A percentile compares a stretch with the other conserved stretches of the same genome.
phyloP scores from a whole-genome alignment of 2,797 vertebrate genomes.

The Poeciliopsis infans region DNA sequence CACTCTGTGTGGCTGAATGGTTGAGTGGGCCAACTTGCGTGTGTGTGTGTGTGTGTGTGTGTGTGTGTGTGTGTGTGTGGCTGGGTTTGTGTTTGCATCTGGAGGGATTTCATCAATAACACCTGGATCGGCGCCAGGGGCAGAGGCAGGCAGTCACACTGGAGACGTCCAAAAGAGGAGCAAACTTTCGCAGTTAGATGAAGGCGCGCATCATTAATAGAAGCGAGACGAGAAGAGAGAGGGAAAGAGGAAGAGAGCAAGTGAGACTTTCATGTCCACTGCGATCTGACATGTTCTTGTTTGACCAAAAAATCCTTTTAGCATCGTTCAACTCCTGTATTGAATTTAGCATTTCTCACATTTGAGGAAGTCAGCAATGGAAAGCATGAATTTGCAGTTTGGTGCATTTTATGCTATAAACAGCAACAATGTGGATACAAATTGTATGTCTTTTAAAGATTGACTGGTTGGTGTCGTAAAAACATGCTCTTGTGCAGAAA shows the following conservation, averaged over 20 bases:
- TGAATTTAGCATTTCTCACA: not conserved
- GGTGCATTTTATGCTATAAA: not conserved
- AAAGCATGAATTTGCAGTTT: too few species aligned
- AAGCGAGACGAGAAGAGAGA: constrained; percentile 8
- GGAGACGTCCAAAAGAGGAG: constrained; percentile 40
- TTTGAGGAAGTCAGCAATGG: not conserved
- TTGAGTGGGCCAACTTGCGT: not conserved
- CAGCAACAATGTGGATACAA: not conserved
- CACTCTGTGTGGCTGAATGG: constrained; percentile 55
- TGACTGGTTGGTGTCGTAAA: not conserved
- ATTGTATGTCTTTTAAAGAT: not conserved
- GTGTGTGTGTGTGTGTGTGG: constrained; percentile 17
- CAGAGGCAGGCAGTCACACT: constrained; percentile 60
- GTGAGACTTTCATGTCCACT: constrained; percentile 56
- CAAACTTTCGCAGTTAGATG: constrained; percentile 9
- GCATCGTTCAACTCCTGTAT: not conserved
- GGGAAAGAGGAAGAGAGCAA: constrained; percentile 30
- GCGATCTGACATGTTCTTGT: constrained; percentile 24
- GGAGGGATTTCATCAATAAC: constrained; percentile 74
- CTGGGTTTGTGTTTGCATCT: constrained; percentile 39
- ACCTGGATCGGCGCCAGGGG: constrained; percentile 66
- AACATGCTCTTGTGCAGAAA: not conserved
- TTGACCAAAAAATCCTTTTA: not conserved
- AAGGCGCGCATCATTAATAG: constrained; percentile 16
- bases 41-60: constrained; percentile 9